A percentile compares a stretch with the other conserved stretches of the same genome.
These are phyloP conservation scores for Helicoverpa zea DNA, from an alignment of 1,140 invertebrate species.

Conservation along the genomic window DNA sequence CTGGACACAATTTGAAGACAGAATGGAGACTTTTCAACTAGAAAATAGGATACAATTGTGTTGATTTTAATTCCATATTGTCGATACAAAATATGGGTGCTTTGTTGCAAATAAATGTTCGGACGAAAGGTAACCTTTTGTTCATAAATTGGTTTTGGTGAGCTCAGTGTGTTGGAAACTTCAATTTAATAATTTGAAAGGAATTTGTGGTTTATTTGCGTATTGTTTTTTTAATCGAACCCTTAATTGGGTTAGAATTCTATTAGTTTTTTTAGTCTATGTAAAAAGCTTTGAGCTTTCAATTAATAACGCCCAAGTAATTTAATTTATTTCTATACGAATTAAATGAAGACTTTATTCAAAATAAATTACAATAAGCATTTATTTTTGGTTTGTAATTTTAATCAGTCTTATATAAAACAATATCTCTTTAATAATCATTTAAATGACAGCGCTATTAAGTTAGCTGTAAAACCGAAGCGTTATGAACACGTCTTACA, in stretches of 20 bases:
- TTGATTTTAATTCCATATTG: slow-evolving; percentile 41
- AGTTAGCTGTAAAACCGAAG: background rate
- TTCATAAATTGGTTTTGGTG: slow-evolving; percentile 15
- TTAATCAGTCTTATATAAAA: background rate
- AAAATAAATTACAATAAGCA: no score
- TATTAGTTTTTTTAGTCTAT: no score
- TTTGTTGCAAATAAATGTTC: slow-evolving; percentile 9
- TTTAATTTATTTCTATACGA: no score
- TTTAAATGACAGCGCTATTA: background rate
- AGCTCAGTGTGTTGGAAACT: slow-evolving; percentile 4
- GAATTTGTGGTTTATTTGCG: slow-evolving; percentile 2
- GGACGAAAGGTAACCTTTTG: background rate
- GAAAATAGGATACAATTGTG: slow-evolving; percentile 41
- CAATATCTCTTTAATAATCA: no score
- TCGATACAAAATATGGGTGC: slow-evolving; percentile 12
- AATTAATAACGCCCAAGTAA: no score
- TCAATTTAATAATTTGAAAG: slow-evolving; percentile 15
- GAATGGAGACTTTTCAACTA: slow-evolving; percentile 43
- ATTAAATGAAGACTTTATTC: no score
- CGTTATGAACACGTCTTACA: slow-evolving; percentile 1
- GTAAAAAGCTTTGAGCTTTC: no score
- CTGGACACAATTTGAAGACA: slow-evolving; percentile 49
- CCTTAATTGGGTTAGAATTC: background rate
- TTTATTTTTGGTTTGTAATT: background rate
- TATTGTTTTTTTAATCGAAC: background rate